Percentiles rank a stretch among this genome's conserved stretches.
phyloP scores from a whole-genome alignment of 2,888 invertebrate genomes.

The Argyresthia goedartella region DNA sequence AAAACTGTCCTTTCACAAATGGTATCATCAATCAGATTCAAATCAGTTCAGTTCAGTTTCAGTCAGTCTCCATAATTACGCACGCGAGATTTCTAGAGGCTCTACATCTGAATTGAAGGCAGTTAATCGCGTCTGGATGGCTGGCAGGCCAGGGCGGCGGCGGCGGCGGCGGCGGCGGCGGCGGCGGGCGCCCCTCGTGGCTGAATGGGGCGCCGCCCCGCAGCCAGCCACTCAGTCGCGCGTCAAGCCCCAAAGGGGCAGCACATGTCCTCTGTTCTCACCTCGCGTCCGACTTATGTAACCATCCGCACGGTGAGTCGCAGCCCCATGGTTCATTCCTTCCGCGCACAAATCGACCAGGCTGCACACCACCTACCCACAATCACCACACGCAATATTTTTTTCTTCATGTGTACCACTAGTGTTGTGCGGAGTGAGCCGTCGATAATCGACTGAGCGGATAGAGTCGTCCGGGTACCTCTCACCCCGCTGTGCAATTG shows the following conservation, averaged over 20 bases:
- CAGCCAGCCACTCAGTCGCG: slow-evolving; percentile 49
- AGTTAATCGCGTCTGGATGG: slow-evolving; percentile 48
- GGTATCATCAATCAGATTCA: too few species aligned
- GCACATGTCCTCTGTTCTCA: slow-evolving; percentile 53
- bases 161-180: slow-evolving; percentile 9
- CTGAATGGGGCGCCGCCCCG: slow-evolving; percentile 57
- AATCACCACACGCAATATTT: slow-evolving; percentile 1
- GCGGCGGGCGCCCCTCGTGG: slow-evolving; percentile 26
- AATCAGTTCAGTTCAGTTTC: neutral
- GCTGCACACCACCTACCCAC: slow-evolving; percentile 21
- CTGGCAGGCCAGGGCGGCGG: slow-evolving; percentile 17
- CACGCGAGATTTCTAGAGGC: slow-evolving; percentile 11
- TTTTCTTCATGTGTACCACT: neutral
- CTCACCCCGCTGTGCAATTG: slow-evolving; percentile 39
- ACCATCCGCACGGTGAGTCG: slow-evolving; percentile 66
- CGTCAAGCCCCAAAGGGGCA: slow-evolving; percentile 57
- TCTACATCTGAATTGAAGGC: slow-evolving; percentile 41
- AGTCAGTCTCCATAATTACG: neutral
- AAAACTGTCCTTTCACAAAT: too few species aligned
- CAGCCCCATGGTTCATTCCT: slow-evolving; percentile 54
- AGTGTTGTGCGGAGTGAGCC: slow-evolving; percentile 4
- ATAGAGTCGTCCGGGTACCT: neutral
- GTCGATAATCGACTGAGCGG: slow-evolving; percentile 23
- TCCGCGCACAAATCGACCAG: slow-evolving; percentile 31
- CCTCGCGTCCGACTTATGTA: slow-evolving; percentile 56